These are phyloP conservation scores for Philonicus albiceps DNA, from an alignment of 2,888 invertebrate genomes.

Conservation along the genomic window DNA sequence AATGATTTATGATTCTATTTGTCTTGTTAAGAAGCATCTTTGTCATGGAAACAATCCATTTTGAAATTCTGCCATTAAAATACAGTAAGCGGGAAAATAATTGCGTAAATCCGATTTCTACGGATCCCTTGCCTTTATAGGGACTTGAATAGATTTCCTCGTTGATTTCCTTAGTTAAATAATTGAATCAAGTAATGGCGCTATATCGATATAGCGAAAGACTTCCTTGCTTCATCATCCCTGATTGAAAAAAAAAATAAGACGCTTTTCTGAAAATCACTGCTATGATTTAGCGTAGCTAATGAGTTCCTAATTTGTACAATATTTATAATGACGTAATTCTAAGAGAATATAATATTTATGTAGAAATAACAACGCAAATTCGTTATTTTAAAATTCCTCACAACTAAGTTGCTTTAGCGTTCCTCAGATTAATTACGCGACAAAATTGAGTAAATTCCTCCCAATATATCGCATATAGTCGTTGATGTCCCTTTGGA, in stretches of 20 bases:
- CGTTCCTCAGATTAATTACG: neutral
- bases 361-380: neutral
- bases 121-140: neutral
- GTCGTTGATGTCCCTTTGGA: neutral
- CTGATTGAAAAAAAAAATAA: neutral
- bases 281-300: neutral
- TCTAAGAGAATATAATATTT: neutral
- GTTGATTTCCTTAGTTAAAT: neutral
- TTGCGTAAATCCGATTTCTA: slow-evolving; percentile 38
- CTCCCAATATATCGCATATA: neutral
- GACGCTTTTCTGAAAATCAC: neutral
- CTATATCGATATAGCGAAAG: neutral
- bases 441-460: neutral
- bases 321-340: neutral
- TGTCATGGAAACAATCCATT: neutral
- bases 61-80: neutral
- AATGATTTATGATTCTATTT: neutral
- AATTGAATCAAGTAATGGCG: neutral
- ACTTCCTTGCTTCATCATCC: neutral
- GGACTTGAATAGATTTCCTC: neutral
- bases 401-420: neutral
- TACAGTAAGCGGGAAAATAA: slow-evolving; percentile 6
- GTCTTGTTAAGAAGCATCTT: neutral
- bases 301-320: neutral
- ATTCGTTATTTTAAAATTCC: neutral